Evolutionary conservation across 2,113 vertebrate species (phyloP).

Genomic region (Cranoglanis bouderius): DNA sequence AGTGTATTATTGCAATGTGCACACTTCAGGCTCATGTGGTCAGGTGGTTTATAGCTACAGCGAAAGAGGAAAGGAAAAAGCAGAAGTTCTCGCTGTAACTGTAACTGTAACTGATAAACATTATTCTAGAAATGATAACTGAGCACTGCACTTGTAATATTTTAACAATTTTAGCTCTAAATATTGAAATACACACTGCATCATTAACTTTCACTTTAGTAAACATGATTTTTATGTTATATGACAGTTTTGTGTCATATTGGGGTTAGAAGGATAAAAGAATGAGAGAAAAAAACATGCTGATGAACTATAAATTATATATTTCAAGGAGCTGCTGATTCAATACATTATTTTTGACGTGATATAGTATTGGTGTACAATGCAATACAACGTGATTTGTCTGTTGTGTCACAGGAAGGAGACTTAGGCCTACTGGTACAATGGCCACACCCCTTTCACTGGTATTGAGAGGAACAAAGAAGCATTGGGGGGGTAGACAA

Average conservation of each 20-base stretch:
- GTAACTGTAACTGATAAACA: neutral
- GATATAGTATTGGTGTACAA: neutral
- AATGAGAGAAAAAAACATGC: no score
- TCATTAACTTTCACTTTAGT: neutral
- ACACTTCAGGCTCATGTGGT: neutral
- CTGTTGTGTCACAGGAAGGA: neutral
- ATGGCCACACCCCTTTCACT: neutral
- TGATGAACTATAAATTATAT: no score
- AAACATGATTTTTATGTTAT: neutral
- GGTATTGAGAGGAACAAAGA: neutral
- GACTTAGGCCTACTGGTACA: no score
- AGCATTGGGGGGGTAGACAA: neutral
- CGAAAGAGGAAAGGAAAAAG: constrained; percentile 7
- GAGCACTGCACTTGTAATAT: neutral
- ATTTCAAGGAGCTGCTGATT: no score
- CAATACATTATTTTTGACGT: neutral
- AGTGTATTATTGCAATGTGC: neutral
- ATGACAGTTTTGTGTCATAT: neutral
- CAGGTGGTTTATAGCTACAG: neutral
- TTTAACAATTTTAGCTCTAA: neutral
- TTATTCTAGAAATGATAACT: neutral
- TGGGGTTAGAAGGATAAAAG: neutral
- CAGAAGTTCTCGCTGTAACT: neutral
- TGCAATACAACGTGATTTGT: neutral
- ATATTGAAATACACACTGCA: neutral